Conservation (phyloP, 1,140 invertebrate genomes). For the Panonychus citri region DNA sequence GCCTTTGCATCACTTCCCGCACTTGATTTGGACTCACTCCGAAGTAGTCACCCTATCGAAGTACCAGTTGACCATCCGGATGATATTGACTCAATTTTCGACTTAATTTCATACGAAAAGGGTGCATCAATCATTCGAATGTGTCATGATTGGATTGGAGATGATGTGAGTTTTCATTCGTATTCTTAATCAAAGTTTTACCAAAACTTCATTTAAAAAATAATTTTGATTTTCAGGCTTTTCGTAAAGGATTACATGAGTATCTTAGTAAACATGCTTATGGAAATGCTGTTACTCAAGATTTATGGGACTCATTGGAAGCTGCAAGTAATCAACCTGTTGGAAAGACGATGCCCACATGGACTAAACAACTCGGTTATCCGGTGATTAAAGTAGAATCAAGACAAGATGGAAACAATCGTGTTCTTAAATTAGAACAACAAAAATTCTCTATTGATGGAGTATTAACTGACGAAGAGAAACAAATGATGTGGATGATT, state of each 20-base stretch:
- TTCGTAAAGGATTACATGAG: constrained; percentile 78
- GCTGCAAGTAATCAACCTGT: constrained; percentile 76
- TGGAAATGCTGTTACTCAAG: constrained; percentile 73
- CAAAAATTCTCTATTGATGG: constrained; percentile 68
- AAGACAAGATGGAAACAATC: constrained; percentile 26
- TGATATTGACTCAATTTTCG: constrained; percentile 27
- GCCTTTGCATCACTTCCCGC: background rate
- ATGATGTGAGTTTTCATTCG: constrained; percentile 5
- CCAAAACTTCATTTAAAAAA: too few species aligned
- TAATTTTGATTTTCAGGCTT: constrained; percentile 27
- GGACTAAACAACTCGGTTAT: constrained; percentile 83
- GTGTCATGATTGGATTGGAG: constrained; percentile 13
- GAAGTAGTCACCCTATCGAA: constrained; percentile 66
- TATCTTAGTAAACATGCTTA: constrained; percentile 77
- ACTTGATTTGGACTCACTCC: constrained; percentile 39
- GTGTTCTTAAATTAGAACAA: constrained; percentile 48
- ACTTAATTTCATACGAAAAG: constrained; percentile 27
- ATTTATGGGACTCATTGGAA: constrained; percentile 74
- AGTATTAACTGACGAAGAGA: constrained; percentile 14
- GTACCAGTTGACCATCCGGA: constrained; percentile 28
- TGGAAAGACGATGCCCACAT: constrained; percentile 68
- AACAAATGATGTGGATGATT: constrained; percentile 47
- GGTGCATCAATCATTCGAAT: constrained; percentile 25
- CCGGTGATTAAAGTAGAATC: constrained; percentile 34
- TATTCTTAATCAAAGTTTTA: too few species aligned